Conservation (phyloP, 2,888 invertebrate species). For the Deilephila porcellus region DNA sequence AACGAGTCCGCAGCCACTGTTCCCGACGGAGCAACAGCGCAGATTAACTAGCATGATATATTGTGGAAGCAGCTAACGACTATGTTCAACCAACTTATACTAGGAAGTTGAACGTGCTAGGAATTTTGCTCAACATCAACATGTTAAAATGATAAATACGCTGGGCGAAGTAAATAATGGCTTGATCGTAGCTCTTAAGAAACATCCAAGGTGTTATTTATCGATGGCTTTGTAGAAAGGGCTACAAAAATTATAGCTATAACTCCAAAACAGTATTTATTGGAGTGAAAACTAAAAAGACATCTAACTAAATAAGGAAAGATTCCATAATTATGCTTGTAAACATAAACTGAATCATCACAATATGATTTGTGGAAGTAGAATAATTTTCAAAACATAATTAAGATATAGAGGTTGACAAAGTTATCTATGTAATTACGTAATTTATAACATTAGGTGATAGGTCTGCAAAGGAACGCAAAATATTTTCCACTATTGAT, state of each 20-base stretch:
- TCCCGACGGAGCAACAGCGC: constrained; percentile 47
- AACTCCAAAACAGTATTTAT: neutral
- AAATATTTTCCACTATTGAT: neutral
- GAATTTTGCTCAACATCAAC: constrained; percentile 40
- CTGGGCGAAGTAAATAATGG: constrained; percentile 28
- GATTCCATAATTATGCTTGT: neutral
- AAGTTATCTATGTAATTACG: constrained; percentile 18
- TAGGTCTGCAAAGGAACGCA: neutral
- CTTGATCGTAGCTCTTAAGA: constrained; percentile 30
- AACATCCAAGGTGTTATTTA: constrained; percentile 11
- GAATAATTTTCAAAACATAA: constrained; percentile 2
- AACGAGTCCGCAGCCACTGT: constrained; percentile 48
- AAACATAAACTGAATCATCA: neutral
- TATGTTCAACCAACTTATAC: constrained; percentile 43
- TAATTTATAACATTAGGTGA: neutral
- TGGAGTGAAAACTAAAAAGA: too few relatives aligned
- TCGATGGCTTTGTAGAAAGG: neutral
- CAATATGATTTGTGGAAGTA: neutral
- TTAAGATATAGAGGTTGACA: constrained; percentile 2
- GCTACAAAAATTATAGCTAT: neutral
- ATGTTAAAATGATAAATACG: constrained; percentile 39
- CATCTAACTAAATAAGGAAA: neutral
- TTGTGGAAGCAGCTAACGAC: constrained; percentile 44
- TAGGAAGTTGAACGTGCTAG: constrained; percentile 32
- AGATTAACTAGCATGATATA: constrained; percentile 58